A percentile compares a stretch with the other conserved stretches of the same genome.
Conservation (phyloP, 2,113 vertebrate species). For the Solenodon paradoxus region DNA sequence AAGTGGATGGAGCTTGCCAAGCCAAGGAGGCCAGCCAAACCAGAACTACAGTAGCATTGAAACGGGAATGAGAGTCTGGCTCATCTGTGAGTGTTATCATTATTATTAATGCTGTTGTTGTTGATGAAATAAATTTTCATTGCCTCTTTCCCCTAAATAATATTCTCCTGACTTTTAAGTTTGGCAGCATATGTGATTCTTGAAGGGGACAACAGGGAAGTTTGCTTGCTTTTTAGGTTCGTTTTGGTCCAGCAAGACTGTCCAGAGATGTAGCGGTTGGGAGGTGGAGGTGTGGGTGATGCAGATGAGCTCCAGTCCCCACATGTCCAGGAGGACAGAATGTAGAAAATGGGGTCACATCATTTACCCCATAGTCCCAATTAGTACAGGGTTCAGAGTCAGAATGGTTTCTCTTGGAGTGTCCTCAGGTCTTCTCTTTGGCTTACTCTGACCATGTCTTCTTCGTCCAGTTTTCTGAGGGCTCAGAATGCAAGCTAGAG, state of each 20-base stretch:
- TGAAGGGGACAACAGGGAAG: not conserved
- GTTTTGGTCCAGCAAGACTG: not conserved
- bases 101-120: slow-evolving; percentile 2
- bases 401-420: not conserved
- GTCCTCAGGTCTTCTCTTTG: not conserved
- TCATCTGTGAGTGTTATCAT: not conserved
- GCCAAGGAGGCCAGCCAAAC: slow-evolving; percentile 77
- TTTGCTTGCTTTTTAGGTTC: not conserved
- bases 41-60: slow-evolving; percentile 72
- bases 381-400: not conserved
- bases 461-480: not conserved
- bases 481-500: not conserved
- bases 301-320: not conserved
- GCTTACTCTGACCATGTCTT: not conserved
- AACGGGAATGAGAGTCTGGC: slow-evolving; percentile 64
- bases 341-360: not conserved
- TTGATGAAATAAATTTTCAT: slow-evolving; percentile 17
- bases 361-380: not conserved
- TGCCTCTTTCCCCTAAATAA: not conserved
- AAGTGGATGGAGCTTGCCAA: slow-evolving; percentile 75
- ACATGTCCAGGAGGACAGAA: not conserved
- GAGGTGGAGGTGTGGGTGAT: not conserved
- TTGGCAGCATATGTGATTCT: not conserved
- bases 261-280: not conserved
- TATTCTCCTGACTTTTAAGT: not conserved